Evolutionary conservation across 2,113 vertebrate species (phyloP), one percentile per base, ranked within the genome.

Genomic region (Salvator merianae): DNA sequence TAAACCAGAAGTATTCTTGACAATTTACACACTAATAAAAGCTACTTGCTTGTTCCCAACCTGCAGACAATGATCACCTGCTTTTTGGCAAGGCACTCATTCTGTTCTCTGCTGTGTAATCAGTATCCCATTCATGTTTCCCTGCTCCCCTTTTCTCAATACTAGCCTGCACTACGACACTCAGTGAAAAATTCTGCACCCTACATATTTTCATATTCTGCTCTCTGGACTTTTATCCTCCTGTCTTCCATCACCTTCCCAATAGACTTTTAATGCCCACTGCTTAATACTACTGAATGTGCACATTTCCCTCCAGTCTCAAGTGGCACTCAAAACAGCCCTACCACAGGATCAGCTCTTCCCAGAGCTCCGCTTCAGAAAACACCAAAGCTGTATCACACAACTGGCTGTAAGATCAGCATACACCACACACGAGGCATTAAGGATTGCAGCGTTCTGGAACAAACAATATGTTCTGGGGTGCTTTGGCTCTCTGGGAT

Each of bases 91-190:
- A 30, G 38, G 24, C 53, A 65, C 59, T 85, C 69, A 65, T 73
- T 30, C 53, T 69, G 65, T 50, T 40, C 40, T 50, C 36, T 50
- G 83, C 75, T 78, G 69, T 47, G 77, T 65, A 79, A 85, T 65
- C 83, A 79, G 55, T 69, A 79, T 73, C 83, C 53, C 83, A 85
- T 79, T 85, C 77, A 85, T 85, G 83, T 79, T 79, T 79, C 76
- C 36, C 59, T 43, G 53, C 68, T 79, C 50, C 38, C 83, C 22
- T 78, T 13, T 65, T 32, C 43, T 55, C n/a, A 30, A 79, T 43
- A 73, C 53, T 68, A 79, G 38, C 69, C 77, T 79, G 69, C 83
- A 79, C 83, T 84, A 84, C 22, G 50, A 36, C 74, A 78, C 68
- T 78, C 50, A 30, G 20, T 69, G 68, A 59, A 77, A 77, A 28